These are phyloP conservation scores for Aphaenogaster ashmeadi DNA, from an alignment of 1,140 invertebrate genomes.

Conservation along the genomic window DNA sequence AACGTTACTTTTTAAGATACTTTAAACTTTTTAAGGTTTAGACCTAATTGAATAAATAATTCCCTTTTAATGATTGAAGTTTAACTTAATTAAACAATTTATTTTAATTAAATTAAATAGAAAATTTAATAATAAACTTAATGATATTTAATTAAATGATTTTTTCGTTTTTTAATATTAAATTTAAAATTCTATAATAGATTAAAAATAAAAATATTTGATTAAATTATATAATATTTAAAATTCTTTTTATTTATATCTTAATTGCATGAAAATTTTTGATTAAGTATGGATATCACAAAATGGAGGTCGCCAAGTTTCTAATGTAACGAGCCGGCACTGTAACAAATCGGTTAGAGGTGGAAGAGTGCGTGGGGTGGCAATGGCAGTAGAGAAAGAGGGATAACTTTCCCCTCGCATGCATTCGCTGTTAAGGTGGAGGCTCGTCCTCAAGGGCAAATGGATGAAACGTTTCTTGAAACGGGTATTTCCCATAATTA, in stretches of 20 bases:
- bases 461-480: conserved; percentile 76
- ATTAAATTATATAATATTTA: not conserved
- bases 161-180: not conserved
- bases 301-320: not conserved
- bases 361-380: conserved; percentile 13
- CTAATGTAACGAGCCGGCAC: conserved; percentile 20
- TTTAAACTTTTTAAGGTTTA: not conserved
- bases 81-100: not conserved
- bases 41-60: conserved; percentile 1
- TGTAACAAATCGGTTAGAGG: conserved; percentile 27
- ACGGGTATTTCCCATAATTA: conserved; percentile 52
- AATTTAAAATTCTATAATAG: not conserved
- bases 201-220: not conserved
- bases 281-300: not conserved
- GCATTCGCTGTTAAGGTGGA: conserved; percentile 63
- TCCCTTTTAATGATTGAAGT: not conserved
- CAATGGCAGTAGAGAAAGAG: conserved; percentile 14
- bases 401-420: conserved; percentile 58
- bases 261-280: not conserved
- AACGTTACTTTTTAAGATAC: not conserved
- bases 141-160: not conserved
- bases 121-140: not conserved
- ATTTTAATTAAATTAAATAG: conserved; percentile 13
- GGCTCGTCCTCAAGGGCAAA: conserved; percentile 83
- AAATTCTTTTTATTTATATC: not conserved